A percentile compares a stretch with the other conserved stretches of the same genome.
Conservation (phyloP, 2,797 vertebrate species). For the Myotis planiceps region DNA sequence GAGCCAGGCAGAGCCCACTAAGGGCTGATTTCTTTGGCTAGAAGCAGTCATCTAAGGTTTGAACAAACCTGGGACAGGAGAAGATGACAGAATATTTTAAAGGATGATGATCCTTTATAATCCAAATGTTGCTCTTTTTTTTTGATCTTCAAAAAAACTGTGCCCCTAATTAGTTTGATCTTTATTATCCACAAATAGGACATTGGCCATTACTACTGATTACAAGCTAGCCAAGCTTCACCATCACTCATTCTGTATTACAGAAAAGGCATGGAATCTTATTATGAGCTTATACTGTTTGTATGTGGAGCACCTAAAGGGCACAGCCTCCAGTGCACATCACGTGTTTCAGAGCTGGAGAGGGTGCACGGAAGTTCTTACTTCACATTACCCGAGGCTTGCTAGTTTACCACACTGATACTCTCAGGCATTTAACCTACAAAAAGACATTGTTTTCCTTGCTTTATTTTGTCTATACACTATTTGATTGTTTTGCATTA, state of each 20-base stretch:
- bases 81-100: not conserved
- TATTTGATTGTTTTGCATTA: not conserved
- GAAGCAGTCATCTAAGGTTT: not conserved
- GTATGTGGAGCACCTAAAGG: not conserved
- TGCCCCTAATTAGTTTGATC: not conserved
- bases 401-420: not conserved
- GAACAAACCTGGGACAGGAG: not conserved
- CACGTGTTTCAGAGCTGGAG: not conserved
- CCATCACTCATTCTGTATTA: not conserved
- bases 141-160: not conserved
- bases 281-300: not conserved
- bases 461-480: not conserved
- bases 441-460: not conserved
- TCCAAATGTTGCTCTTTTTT: not conserved
- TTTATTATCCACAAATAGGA: not conserved
- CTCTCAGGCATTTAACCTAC: not conserved
- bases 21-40: not conserved
- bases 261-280: not conserved
- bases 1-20: not conserved
- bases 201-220: not conserved
- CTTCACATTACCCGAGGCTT: not conserved
- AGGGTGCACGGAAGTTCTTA: not conserved
- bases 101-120: not conserved
- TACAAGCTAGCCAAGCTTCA: not conserved
- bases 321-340: not conserved